Evolutionary conservation across 2,797 vertebrate species (phyloP).

Genomic region (Telmatherina bonti): DNA sequence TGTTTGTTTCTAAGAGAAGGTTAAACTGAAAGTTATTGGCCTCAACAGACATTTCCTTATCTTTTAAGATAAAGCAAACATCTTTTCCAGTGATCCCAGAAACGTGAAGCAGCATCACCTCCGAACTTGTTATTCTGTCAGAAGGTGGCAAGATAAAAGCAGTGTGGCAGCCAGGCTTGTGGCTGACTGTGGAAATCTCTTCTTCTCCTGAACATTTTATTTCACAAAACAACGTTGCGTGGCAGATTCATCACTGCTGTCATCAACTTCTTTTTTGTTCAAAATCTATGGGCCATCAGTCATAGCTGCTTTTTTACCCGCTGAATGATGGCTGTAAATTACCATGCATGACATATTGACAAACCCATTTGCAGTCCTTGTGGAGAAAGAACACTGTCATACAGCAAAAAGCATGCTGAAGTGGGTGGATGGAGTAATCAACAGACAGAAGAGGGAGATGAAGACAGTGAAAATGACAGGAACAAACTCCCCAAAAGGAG

Average conservation of each 20-base stretch:
- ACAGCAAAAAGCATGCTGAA: slow-evolving; percentile 27
- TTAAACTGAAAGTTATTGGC: background rate
- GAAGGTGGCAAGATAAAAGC: slow-evolving; percentile 27
- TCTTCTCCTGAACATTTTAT: slow-evolving; percentile 33
- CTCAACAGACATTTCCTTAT: slow-evolving; percentile 2
- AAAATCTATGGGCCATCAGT: slow-evolving; percentile 58
- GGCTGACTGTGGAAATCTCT: slow-evolving; percentile 44
- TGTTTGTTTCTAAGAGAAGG: slow-evolving; percentile 4
- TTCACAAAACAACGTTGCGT: slow-evolving; percentile 47
- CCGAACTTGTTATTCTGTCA: slow-evolving; percentile 22
- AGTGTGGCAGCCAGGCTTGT: slow-evolving; percentile 20
- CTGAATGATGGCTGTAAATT: slow-evolving; percentile 69
- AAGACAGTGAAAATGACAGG: slow-evolving; percentile 1
- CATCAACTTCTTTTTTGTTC: slow-evolving; percentile 56
- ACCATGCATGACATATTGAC: slow-evolving; percentile 70
- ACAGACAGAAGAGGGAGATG: slow-evolving; percentile 11
- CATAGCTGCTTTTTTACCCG: slow-evolving; percentile 45
- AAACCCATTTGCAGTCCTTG: slow-evolving; percentile 67
- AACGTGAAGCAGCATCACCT: slow-evolving; percentile 29
- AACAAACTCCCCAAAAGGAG: slow-evolving; percentile 1
- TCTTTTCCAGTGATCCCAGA: slow-evolving; percentile 32
- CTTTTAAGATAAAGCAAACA: slow-evolving; percentile 26
- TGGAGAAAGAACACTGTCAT: slow-evolving; percentile 42
- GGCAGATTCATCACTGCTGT: slow-evolving; percentile 59
- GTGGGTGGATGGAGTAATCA: slow-evolving; percentile 44